Base-by-base conservation (phyloP, 2,888 invertebrate genomes). In the Ecliptopera silaceata region DNA sequence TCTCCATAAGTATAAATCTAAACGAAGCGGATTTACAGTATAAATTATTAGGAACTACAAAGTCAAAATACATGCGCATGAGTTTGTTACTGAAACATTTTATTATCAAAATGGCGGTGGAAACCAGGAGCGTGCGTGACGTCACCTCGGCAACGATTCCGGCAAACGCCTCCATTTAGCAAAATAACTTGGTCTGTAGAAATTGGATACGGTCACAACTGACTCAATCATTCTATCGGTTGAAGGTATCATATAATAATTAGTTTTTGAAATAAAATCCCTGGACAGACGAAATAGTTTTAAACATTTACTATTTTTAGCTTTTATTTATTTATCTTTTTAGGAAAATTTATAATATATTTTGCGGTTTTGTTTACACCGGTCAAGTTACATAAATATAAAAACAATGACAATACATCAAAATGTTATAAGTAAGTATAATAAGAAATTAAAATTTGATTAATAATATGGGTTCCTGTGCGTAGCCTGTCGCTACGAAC, bases 101-200 rank as follows among this genome's bases (percentile, higher is more conserved):
- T 77, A 76, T 74, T 71, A 75, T 71, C 81, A 85, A 84, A 84
- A 86, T 84, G 84, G 82, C 83, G 81, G 80, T 77, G 79, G 76
- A 77, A 82, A 71, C 63, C 54, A 68, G 65, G 60, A 66, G 61
- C 63, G 72, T 79, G 62, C 63, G 71, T 80, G 78, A 79, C 80
- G 82, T 79, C 71, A 76, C 65, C 56, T 58, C 63, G 61, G 59
- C 55, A 66, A 59, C 55, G 68, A 65, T 61, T 66, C 61, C 61
- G 60, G 53, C 59, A 62, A 60, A 56, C 71, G 59, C 63, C 67
- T 69, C 62, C 68, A 70, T 65, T 79, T 54, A 59, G 58, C 42
- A 45, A 49, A 46, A 54, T 74, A 73, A 71, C 44, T 47, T 47
- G 52, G 41, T 43, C 54, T 50, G 54, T 58, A 52, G 77, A 80